These are phyloP conservation scores for Girardinus metallicus DNA, from an alignment of 2,797 vertebrate species.

Conservation along the genomic window DNA sequence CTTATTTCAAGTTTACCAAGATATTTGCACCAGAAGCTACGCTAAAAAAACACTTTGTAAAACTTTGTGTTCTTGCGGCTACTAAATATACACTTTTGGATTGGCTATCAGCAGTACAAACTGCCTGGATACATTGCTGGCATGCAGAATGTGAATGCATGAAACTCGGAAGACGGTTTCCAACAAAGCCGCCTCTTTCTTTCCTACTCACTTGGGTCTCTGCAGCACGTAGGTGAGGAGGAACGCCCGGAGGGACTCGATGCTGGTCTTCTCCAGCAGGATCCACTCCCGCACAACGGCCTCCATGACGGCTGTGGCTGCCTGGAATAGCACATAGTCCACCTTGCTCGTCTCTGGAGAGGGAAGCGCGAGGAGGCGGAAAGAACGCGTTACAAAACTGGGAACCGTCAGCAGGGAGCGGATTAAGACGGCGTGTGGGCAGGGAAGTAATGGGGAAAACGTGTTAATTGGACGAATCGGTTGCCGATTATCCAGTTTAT, in stretches of 20 bases:
- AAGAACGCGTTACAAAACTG: neutral
- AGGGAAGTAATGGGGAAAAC: neutral
- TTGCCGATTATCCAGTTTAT: too few relatives aligned
- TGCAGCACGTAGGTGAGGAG: conserved; percentile 98
- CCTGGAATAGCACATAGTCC: conserved; percentile 99
- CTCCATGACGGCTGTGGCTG: conserved; percentile 98
- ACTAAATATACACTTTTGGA: too few relatives aligned
- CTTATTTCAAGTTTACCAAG: too few relatives aligned
- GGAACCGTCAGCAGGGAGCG: neutral
- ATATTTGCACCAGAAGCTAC: too few relatives aligned
- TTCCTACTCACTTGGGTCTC: conserved; percentile 95
- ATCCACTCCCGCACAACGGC: conserved; percentile 98
- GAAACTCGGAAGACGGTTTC: neutral
- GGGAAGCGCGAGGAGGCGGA: neutral
- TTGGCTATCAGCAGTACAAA: too few relatives aligned
- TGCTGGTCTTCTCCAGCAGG: conserved; percentile 94
- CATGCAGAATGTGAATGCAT: too few relatives aligned
- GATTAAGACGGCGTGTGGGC: neutral
- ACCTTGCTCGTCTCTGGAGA: conserved; percentile 97
- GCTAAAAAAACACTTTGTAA: too few relatives aligned
- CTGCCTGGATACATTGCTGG: too few relatives aligned
- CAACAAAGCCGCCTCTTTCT: neutral
- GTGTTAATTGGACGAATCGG: too few relatives aligned
- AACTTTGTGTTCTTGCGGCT: too few relatives aligned
- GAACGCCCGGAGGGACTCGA: conserved; percentile 96